These are phyloP conservation scores for Tychaedon coryphoeus DNA, from an alignment of 2,113 vertebrate genomes.

Conservation along the genomic window DNA sequence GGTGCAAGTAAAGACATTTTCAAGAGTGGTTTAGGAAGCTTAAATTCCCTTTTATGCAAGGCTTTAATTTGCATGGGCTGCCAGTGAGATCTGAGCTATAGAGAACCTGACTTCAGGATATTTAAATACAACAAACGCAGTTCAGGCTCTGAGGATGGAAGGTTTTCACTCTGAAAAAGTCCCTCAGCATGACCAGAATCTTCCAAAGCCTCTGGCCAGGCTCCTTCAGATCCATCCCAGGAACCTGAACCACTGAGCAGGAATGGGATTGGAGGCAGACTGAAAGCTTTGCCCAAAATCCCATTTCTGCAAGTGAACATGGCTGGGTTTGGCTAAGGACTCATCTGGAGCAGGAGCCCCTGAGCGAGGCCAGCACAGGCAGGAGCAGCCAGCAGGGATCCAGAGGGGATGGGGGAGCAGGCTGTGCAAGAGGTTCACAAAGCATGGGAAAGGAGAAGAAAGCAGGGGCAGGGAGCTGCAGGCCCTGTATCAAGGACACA, in stretches of 20 bases:
- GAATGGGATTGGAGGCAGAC: background rate
- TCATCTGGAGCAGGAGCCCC: background rate
- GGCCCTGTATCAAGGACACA: fast-evolving
- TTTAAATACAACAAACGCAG: background rate
- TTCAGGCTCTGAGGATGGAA: background rate
- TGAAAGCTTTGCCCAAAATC: background rate
- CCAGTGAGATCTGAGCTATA: background rate
- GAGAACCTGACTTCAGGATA: background rate
- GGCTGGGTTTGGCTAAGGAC: background rate
- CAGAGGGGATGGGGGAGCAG: background rate
- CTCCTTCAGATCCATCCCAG: background rate
- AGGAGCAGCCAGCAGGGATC: background rate
- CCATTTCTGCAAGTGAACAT: background rate
- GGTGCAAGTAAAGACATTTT: background rate
- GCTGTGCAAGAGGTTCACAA: fast-evolving
- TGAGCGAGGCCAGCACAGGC: background rate
- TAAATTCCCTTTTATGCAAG: background rate
- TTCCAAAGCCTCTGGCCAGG: background rate
- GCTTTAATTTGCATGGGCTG: background rate
- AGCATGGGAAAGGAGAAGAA: background rate
- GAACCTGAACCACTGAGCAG: background rate
- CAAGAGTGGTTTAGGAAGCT: background rate
- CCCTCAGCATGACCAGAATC: background rate
- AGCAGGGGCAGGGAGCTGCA: fast-evolving
- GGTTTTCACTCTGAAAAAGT: background rate